Conservation (phyloP, 2,888 invertebrate species). For the Adela reaumurella region DNA sequence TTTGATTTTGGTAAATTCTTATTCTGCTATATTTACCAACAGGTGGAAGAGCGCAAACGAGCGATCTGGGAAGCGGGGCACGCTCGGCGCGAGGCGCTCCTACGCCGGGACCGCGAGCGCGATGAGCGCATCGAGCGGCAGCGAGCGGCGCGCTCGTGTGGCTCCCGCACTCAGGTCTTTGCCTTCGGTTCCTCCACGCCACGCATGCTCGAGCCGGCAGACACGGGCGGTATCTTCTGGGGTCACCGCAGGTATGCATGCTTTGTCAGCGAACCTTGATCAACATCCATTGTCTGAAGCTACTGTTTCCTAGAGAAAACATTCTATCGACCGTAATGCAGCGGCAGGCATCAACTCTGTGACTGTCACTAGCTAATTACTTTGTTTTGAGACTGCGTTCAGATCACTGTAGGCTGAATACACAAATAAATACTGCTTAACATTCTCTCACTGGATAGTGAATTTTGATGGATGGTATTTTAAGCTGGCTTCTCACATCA, state of each 20-base stretch:
- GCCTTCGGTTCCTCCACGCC: conserved; percentile 93
- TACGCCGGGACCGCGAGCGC: conserved; percentile 82
- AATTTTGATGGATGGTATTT: too few relatives aligned
- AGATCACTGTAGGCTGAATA: too few relatives aligned
- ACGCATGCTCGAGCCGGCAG: conserved; percentile 77
- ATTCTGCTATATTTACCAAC: conserved; percentile 12
- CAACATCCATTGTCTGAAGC: too few relatives aligned
- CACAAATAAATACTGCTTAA: too few relatives aligned
- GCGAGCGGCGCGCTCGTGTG: conserved; percentile 71
- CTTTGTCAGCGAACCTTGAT: too few relatives aligned
- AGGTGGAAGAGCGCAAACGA: conserved; percentile 86
- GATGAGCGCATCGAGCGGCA: conserved; percentile 78
- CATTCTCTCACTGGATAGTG: too few relatives aligned
- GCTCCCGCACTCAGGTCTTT: conserved; percentile 62
- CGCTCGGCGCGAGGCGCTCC: conserved; percentile 80
- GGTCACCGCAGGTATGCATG: conserved; percentile 68
- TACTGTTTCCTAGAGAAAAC: too few relatives aligned
- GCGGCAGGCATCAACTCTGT: too few relatives aligned
- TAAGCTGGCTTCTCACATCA: too few relatives aligned
- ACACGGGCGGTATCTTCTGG: conserved; percentile 79
- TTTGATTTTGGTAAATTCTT: conserved; percentile 18
- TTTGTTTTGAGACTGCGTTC: too few relatives aligned
- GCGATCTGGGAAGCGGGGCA: conserved; percentile 87
- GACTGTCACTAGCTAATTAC: too few relatives aligned
- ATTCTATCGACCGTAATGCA: too few relatives aligned